Conservation (phyloP, 2,113 vertebrate species). For the Ploceus nigricollis region DNA sequence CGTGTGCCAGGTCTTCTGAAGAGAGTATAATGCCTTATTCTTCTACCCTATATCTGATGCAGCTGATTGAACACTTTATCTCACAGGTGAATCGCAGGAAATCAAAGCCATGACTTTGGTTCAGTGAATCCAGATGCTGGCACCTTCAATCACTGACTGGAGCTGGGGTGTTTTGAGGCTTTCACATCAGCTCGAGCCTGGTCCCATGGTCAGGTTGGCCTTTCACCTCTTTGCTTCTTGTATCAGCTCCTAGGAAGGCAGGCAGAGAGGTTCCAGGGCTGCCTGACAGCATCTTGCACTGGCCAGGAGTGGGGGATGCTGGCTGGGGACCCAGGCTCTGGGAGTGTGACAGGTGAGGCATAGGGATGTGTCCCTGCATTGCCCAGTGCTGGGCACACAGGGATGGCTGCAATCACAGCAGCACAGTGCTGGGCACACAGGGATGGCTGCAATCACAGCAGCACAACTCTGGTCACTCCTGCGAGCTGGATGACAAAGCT, state of each 20-base stretch:
- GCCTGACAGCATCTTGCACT: neutral
- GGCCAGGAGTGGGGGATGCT: neutral
- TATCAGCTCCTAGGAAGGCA: neutral
- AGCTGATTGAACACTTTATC: neutral
- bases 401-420: neutral
- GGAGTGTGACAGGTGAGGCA: neutral
- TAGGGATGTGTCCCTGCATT: neutral
- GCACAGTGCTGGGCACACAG: no score
- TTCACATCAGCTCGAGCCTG: fast-evolving
- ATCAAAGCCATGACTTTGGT: neutral
- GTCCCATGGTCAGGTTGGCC: neutral
- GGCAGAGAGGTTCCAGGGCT: no score
- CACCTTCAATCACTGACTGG: fast-evolving
- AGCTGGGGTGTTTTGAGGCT: neutral
- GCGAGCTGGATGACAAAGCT: neutral
- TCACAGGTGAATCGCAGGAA: neutral
- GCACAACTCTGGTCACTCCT: neutral
- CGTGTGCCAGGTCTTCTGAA: neutral
- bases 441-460: no score
- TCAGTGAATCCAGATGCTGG: neutral
- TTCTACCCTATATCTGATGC: neutral
- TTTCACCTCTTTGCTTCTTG: neutral
- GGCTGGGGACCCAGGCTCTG: neutral
- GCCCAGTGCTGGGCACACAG: neutral
- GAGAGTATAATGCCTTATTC: fast-evolving